These are phyloP conservation scores for Macrosteles quadrilineatus DNA, from an alignment of 1,140 invertebrate genomes.

Conservation along the genomic window DNA sequence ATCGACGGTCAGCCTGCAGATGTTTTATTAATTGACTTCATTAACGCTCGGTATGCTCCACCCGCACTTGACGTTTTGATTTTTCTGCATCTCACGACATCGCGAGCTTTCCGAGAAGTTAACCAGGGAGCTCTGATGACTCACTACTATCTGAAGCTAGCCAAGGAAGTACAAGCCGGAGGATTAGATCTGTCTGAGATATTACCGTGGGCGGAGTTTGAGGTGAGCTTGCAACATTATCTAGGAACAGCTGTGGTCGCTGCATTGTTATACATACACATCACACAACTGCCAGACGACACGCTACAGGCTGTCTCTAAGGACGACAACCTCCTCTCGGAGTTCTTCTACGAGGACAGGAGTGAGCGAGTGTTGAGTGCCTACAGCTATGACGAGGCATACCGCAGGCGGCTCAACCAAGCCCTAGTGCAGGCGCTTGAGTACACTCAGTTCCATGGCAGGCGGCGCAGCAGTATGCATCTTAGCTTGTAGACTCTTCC, in stretches of 20 bases:
- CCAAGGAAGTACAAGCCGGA: slow-evolving; percentile 1
- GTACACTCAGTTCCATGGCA: slow-evolving; percentile 11
- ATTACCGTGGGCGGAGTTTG: slow-evolving; percentile 23
- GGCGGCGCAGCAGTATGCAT: background rate
- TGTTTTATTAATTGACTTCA: slow-evolving; percentile 24
- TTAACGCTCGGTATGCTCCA: slow-evolving; percentile 17
- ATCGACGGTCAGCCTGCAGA: background rate
- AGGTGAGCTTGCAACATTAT: slow-evolving; percentile 17
- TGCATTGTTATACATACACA: background rate
- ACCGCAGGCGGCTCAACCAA: slow-evolving; percentile 9
- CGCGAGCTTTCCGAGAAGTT: slow-evolving; percentile 18
- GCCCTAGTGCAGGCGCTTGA: slow-evolving; percentile 14
- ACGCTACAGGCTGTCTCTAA: background rate
- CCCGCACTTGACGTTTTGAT: slow-evolving; percentile 28
- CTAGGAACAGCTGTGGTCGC: background rate
- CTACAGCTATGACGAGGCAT: slow-evolving; percentile 8
- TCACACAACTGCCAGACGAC: slow-evolving; percentile 2
- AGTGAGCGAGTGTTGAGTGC: slow-evolving; percentile 17
- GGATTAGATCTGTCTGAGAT: background rate
- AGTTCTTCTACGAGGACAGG: background rate
- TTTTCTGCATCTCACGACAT: slow-evolving; percentile 20
- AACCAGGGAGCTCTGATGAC: background rate
- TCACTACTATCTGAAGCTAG: slow-evolving; percentile 12
- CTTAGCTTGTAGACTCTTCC: background rate
- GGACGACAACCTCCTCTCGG: background rate